Evolutionary conservation across 2,888 invertebrate genomes (phyloP).

Genomic region (Stramonita haemastoma): DNA sequence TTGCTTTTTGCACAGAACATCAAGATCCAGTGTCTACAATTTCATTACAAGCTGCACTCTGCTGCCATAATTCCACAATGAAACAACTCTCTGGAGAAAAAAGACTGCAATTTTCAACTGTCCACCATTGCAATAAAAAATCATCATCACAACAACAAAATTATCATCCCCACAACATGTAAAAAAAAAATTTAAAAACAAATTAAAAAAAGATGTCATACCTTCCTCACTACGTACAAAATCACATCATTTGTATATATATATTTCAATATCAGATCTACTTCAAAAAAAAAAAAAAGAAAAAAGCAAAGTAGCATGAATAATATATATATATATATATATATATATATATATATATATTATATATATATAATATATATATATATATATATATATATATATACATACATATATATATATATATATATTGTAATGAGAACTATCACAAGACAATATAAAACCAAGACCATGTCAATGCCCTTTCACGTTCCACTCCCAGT

Average conservation of each 20-base stretch:
- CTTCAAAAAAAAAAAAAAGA: not conserved
- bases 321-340: not conserved
- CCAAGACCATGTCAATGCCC: too few species aligned
- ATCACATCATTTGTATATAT: not conserved
- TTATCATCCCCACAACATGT: not conserved
- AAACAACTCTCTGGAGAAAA: not conserved
- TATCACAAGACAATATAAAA: too few species aligned
- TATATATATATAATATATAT: not conserved
- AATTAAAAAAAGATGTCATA: not conserved
- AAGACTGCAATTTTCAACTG: too few species aligned
- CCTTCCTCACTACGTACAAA: not conserved
- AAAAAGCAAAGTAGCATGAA: not conserved
- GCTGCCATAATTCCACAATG: conserved; percentile 5
- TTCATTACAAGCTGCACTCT: not conserved
- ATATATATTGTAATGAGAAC: not conserved
- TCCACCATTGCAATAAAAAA: too few species aligned
- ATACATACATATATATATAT: not conserved
- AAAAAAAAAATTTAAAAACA: not conserved
- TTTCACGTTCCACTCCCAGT: too few species aligned
- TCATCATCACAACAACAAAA: not conserved
- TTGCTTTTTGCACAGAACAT: not conserved
- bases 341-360: not conserved
- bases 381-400: not conserved
- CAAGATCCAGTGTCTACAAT: not conserved
- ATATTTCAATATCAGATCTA: not conserved